These are phyloP conservation scores for Lepus americanus DNA, from an alignment of 2,113 vertebrate genomes.

Conservation along the genomic window DNA sequence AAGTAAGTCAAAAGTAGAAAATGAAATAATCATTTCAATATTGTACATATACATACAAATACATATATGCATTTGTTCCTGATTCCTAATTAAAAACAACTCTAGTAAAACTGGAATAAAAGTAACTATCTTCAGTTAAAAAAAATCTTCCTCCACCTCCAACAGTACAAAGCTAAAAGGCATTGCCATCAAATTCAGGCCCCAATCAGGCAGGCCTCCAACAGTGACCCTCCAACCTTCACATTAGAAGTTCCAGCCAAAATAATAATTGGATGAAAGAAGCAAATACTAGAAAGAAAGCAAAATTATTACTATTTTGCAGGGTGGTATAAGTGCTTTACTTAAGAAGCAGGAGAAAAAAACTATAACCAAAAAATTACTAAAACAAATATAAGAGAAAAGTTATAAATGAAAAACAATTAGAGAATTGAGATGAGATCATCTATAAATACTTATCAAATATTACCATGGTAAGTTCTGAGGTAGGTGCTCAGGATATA, in stretches of 20 bases:
- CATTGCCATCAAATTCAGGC: background rate
- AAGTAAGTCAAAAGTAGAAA: background rate
- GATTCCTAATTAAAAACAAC: constrained; percentile 36
- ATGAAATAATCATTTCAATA: background rate
- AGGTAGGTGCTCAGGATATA: background rate
- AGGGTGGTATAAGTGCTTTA: background rate
- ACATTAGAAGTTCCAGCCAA: background rate
- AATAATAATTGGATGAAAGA: constrained; percentile 41
- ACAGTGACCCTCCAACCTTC: background rate
- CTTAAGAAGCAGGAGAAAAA: background rate
- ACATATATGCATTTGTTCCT: background rate
- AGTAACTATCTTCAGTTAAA: background rate
- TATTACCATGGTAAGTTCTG: background rate
- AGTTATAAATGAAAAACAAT: background rate
- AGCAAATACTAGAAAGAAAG: constrained; percentile 6
- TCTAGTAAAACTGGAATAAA: constrained; percentile 20
- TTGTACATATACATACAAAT: background rate
- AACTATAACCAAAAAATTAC: background rate
- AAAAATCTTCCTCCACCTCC: constrained; percentile 14
- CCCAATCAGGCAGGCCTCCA: background rate
- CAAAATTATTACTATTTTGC: background rate
- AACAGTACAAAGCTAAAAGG: background rate
- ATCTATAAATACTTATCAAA: background rate
- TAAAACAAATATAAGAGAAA: too few relatives aligned
- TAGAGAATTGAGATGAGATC: background rate